Percentiles rank a stretch among this genome's conserved stretches.
These are phyloP conservation scores for Camelus dromedarius DNA, from an alignment of 2,113 vertebrate species.

Conservation along the genomic window DNA sequence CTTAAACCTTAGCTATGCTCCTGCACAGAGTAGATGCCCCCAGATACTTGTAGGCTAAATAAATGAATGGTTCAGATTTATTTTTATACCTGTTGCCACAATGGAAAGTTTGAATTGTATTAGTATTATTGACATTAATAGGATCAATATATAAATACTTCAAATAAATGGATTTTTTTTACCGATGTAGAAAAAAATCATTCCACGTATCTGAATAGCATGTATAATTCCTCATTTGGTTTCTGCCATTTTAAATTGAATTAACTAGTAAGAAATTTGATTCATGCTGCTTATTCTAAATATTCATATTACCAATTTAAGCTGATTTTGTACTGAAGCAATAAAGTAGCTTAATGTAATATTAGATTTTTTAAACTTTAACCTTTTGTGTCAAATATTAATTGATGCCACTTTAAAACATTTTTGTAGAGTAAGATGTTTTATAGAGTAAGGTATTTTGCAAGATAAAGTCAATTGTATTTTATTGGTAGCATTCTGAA, in stretches of 20 bases:
- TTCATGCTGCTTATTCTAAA: neutral
- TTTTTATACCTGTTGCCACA: neutral
- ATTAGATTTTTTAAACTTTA: neutral
- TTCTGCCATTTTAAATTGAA: neutral
- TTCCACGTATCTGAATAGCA: neutral
- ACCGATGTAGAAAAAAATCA: neutral
- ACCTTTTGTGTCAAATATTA: neutral
- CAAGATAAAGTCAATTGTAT: neutral
- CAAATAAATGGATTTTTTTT: neutral
- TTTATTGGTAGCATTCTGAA: neutral
- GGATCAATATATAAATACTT: neutral
- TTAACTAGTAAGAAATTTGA: neutral
- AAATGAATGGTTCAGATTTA: neutral
- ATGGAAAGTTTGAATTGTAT: neutral
- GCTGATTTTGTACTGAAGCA: neutral
- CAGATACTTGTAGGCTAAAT: neutral
- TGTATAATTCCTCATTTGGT: neutral
- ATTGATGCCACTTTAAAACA: neutral
- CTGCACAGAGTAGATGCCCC: neutral
- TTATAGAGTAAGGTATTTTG: slow-evolving; percentile 19
- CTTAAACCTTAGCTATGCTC: neutral
- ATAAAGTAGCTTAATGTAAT: neutral
- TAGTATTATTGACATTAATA: neutral
- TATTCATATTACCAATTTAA: neutral
- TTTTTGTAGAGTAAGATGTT: neutral